Conservation (phyloP, 2,888 invertebrate genomes). For the Caenorhabditis parvicauda region DNA sequence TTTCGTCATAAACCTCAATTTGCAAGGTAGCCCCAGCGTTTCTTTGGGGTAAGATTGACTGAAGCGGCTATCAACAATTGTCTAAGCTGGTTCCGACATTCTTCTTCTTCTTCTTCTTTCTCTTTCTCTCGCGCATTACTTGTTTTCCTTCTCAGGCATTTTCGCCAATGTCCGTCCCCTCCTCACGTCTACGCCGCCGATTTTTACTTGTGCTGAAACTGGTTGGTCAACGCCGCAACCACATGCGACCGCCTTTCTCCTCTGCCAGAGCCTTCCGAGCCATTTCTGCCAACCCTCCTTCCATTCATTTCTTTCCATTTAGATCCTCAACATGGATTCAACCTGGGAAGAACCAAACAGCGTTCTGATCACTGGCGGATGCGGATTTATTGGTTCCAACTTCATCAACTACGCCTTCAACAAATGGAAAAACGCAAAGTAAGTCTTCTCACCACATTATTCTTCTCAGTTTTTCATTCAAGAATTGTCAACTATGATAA, state of each 20-base stretch:
- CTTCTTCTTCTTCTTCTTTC: background rate
- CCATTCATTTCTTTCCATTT: background rate
- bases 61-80: too few relatives aligned
- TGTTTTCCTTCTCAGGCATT: background rate
- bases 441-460: constrained; percentile 6
- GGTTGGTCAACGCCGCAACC: background rate
- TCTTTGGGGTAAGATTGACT: too few relatives aligned
- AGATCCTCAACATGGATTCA: constrained; percentile 28
- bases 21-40: background rate
- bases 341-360: constrained; percentile 34
- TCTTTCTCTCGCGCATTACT: background rate
- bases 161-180: background rate
- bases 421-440: constrained; percentile 54
- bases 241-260: background rate
- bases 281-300: background rate
- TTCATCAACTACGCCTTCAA: constrained; percentile 57
- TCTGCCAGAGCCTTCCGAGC: background rate
- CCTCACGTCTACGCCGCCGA: background rate
- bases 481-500: constrained; percentile 60
- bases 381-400: constrained; percentile 62
- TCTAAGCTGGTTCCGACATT: background rate
- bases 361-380: constrained; percentile 60
- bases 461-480: constrained; percentile 4
- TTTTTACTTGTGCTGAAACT: background rate
- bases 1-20: background rate